Conservation (phyloP, 2,113 vertebrate genomes). For the Campylomormyrus numenius region DNA sequence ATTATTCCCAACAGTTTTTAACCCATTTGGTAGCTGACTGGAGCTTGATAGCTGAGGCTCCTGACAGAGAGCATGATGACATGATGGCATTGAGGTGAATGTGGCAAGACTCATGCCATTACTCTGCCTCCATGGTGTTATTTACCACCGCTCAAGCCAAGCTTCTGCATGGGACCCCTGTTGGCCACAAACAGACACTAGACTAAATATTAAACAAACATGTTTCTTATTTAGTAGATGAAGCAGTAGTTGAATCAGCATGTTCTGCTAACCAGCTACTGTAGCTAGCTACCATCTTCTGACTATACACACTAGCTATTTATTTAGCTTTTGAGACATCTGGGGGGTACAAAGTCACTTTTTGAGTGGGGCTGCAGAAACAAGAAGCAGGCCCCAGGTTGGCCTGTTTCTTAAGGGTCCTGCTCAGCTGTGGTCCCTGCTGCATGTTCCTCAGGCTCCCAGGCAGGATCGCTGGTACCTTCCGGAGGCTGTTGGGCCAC, state of each 20-base stretch:
- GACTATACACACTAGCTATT: not conserved
- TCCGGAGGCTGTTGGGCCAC: not conserved
- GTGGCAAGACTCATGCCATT: not conserved
- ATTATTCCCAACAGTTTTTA: not conserved
- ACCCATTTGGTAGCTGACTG: not conserved
- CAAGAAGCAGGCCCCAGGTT: not conserved
- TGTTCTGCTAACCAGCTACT: not conserved
- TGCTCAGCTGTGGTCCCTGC: not conserved
- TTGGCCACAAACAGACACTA: not conserved
- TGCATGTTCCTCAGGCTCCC: not conserved
- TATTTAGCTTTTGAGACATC: not conserved
- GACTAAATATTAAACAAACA: not conserved
- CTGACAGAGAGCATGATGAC: not conserved
- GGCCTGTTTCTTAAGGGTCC: not conserved
- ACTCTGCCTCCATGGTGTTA: not conserved
- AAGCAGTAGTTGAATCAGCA: not conserved
- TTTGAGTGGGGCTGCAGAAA: not conserved
- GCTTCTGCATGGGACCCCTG: not conserved
- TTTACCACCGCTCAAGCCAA: not conserved
- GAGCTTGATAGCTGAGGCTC: not conserved
- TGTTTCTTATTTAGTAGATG: not conserved
- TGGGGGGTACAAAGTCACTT: not conserved
- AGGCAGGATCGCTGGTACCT: not conserved
- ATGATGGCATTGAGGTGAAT: not conserved
- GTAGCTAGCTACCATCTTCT: not conserved